Base-by-base conservation (phyloP, 2,888 invertebrate genomes). In the Melipona bicolor region DNA sequence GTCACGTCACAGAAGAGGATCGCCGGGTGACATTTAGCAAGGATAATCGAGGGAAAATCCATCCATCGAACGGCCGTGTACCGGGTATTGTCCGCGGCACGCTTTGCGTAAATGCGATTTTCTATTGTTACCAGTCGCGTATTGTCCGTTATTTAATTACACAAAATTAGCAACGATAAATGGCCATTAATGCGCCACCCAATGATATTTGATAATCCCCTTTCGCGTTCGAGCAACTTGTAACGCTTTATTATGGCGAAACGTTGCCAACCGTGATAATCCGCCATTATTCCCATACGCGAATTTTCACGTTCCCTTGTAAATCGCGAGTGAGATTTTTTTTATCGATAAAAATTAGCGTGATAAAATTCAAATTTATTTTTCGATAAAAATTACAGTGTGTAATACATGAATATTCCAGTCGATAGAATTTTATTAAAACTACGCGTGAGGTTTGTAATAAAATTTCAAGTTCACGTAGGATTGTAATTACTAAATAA, bases 101-200 rank as follows among this genome's bases (percentile, higher is more conserved):
- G 69, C 49, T 36, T 36, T 49, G 56, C 21, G 32, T 27, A 75
- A 78, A 78, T 36, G 56, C 67, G 59, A 72, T 81, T 72, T 79
- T 67, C 71, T 54, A 72, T 79, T 72, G 79, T 79, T 15, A 21
- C 15, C 43, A 19, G 27, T 6, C 52, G 52, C 74, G 65, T 50
- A 79, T 72, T 71, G 81, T 79, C 49, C 59, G 67, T 43, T 67
- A 79, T 71, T 81, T 79, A 81, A 81, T 79, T 79, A 79, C 71
- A 59, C 71, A 68, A 80, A 81, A 68, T 71, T 79, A 79, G 61
- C 50, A 50, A 24, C 62, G 73, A 73, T 62, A 73, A 73, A 73
- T 73, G 73, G 32, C 62, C 62, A 50, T 73, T 73, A 73, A 73
- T 73, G 73, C 19, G 3, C 62, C 24, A 17, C 21, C 27, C 77